These are phyloP conservation scores for Lysiphlebus fabarum DNA, from an alignment of 1,140 invertebrate species.

Conservation along the genomic window DNA sequence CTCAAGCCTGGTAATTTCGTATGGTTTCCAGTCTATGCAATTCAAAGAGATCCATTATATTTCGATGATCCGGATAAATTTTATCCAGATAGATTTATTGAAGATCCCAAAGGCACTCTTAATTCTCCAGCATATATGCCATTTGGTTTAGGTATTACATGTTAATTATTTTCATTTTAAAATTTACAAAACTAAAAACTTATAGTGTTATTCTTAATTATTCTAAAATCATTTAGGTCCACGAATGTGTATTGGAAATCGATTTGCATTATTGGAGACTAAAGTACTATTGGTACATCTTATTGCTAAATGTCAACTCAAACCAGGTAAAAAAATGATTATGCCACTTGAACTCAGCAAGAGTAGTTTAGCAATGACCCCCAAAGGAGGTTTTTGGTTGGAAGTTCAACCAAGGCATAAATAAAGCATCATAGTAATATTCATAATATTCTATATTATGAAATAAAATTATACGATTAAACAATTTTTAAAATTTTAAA, in stretches of 20 bases:
- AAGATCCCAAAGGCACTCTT: slow-evolving; percentile 40
- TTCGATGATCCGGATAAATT: slow-evolving; percentile 60
- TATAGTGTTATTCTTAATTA: too few species aligned
- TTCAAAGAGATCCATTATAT: slow-evolving; percentile 55
- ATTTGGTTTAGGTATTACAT: slow-evolving; percentile 37
- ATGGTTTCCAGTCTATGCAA: slow-evolving; percentile 42
- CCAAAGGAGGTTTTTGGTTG: slow-evolving; percentile 28
- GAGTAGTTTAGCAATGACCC: slow-evolving; percentile 14
- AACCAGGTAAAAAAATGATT: slow-evolving; percentile 29
- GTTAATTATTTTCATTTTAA: too few species aligned
- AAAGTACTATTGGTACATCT: slow-evolving; percentile 39
- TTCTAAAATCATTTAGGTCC: slow-evolving; percentile 20
- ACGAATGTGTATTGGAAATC: slow-evolving; percentile 45
- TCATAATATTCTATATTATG: too few species aligned
- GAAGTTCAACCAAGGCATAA: background rate
- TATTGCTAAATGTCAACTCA: slow-evolving; percentile 32
- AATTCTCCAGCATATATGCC: slow-evolving; percentile 30
- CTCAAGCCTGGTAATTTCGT: slow-evolving; percentile 17
- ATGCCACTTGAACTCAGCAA: slow-evolving; percentile 25
- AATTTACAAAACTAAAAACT: too few species aligned
- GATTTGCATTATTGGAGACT: slow-evolving; percentile 37
- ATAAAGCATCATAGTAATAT: background rate
- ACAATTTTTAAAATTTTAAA: too few species aligned
- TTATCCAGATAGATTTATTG: slow-evolving; percentile 58
- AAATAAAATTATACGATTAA: too few species aligned